Conservation (phyloP, 2,113 vertebrate species). For the Seriola dumerili region DNA sequence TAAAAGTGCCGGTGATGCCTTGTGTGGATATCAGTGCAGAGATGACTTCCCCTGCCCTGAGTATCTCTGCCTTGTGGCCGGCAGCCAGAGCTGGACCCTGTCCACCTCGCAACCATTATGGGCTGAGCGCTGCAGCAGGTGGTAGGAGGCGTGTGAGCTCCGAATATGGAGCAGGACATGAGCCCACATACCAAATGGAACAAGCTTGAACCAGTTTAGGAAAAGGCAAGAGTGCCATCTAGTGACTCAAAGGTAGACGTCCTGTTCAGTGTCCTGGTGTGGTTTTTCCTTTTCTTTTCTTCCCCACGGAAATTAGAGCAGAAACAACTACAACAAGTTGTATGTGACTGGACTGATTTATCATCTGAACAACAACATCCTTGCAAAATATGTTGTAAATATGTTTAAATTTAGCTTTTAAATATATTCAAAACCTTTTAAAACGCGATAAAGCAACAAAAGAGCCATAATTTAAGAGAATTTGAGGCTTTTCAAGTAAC, state of each 20-base stretch:
- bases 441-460: too few relatives aligned
- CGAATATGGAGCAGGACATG: slow-evolving; percentile 12
- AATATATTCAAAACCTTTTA: too few relatives aligned
- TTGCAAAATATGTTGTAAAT: too few relatives aligned
- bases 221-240: slow-evolving; percentile 71
- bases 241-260: slow-evolving; percentile 34
- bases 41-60: not conserved
- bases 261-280: not conserved
- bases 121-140: slow-evolving; percentile 59
- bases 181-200: not conserved
- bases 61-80: slow-evolving; percentile 17
- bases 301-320: not conserved
- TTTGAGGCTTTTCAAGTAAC: too few relatives aligned
- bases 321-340: not conserved
- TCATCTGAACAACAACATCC: too few relatives aligned
- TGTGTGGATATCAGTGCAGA: slow-evolving; percentile 19
- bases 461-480: too few relatives aligned
- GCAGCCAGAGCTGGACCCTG: slow-evolving; percentile 7
- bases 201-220: not conserved
- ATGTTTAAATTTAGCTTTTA: too few relatives aligned
- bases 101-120: slow-evolving; percentile 7
- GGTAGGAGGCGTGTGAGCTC: slow-evolving; percentile 25
- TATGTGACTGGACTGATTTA: too few relatives aligned
- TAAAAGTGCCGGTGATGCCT: slow-evolving; percentile 6
- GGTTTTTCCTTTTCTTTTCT: not conserved